Conservation (phyloP, 2,113 vertebrate species). For the Chamaea fasciata region DNA sequence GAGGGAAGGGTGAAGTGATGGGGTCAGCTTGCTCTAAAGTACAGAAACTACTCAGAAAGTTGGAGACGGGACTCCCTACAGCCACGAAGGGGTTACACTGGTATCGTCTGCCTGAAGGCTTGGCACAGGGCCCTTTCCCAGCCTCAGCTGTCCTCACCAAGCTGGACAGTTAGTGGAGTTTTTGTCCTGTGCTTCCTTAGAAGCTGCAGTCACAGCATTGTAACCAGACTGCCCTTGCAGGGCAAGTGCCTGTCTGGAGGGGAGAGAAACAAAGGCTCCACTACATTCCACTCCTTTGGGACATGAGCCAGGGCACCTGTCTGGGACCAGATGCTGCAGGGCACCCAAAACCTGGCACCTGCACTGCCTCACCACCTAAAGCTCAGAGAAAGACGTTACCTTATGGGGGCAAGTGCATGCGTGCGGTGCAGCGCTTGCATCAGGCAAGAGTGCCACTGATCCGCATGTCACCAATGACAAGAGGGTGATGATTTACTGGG, state of each 20-base stretch:
- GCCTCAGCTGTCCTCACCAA: background rate
- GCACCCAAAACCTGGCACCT: background rate
- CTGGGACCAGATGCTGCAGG: accelerated
- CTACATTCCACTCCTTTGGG: background rate
- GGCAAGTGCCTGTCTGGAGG: background rate
- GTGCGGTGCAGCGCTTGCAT: accelerated
- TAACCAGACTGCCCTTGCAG: background rate
- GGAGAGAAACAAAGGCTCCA: background rate
- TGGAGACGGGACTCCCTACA: accelerated
- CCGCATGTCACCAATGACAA: accelerated
- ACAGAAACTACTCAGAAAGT: background rate
- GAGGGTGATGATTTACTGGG: background rate
- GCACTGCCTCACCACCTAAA: background rate
- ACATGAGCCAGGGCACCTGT: accelerated
- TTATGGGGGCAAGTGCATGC: accelerated
- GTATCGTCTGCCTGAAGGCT: background rate
- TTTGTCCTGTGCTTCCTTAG: background rate
- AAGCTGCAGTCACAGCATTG: accelerated
- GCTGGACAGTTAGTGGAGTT: background rate
- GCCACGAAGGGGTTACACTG: background rate
- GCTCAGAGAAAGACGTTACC: background rate
- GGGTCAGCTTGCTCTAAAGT: background rate
- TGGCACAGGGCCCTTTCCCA: background rate
- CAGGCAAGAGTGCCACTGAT: background rate
- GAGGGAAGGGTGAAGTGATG: background rate